Conservation (phyloP, 1,140 invertebrate species). For the Drosophila tani region DNA sequence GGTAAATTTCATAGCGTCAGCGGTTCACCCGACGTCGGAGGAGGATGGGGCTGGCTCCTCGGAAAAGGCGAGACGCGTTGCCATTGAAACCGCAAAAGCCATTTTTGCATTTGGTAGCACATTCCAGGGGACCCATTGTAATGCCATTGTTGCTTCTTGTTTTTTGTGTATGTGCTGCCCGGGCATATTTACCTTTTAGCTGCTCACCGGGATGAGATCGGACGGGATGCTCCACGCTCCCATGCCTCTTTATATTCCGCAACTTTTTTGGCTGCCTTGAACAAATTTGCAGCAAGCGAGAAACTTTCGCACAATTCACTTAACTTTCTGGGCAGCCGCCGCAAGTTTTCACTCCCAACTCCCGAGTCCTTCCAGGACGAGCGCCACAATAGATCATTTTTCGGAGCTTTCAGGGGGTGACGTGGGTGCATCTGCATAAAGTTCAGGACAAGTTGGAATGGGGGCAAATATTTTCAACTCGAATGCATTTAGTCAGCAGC, state of each 20-base stretch:
- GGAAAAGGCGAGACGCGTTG: constrained; percentile 44
- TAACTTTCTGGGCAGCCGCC: constrained; percentile 71
- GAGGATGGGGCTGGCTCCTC: background rate
- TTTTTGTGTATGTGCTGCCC: constrained; percentile 15
- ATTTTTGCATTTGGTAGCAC: constrained; percentile 82
- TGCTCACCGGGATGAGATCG: constrained; percentile 36
- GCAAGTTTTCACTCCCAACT: constrained; percentile 62
- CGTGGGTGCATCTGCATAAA: constrained; percentile 30
- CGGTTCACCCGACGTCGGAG: constrained; percentile 41
- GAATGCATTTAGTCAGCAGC: constrained; percentile 51
- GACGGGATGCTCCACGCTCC: constrained; percentile 3
- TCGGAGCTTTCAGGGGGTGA: background rate
- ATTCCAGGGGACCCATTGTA: constrained; percentile 76
- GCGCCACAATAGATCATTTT: constrained; percentile 68
- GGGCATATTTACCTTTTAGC: constrained; percentile 74
- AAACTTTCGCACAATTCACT: constrained; percentile 82
- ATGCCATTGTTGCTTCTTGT: constrained; percentile 65
- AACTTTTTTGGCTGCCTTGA: constrained; percentile 61
- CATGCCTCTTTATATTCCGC: constrained; percentile 7
- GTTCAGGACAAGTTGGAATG: constrained; percentile 44
- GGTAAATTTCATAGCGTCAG: constrained; percentile 73
- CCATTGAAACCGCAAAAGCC: constrained; percentile 79
- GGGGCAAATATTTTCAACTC: constrained; percentile 69
- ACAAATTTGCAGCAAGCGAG: constrained; percentile 74
- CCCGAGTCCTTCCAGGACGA: constrained; percentile 6